A percentile compares a stretch with the other conserved stretches of the same genome.
Evolutionary conservation across 2,888 invertebrate genomes (phyloP).

Genomic region (Brenthis hecate): DNA sequence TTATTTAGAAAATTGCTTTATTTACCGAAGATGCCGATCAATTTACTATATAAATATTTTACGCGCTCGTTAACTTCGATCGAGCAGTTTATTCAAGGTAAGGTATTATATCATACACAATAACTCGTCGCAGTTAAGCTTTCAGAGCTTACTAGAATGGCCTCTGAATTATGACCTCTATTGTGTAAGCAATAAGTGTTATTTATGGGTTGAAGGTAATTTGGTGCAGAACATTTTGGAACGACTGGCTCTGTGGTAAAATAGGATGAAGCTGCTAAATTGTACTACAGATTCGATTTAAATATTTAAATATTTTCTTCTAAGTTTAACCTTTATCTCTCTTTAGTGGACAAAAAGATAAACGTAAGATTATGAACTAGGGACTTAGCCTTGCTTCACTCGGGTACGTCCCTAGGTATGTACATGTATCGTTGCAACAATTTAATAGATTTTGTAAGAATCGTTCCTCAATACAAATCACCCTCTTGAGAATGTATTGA

Average conservation of each 20-base stretch:
- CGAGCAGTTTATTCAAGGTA: slow-evolving; percentile 12
- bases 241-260: not conserved
- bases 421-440: too few species aligned
- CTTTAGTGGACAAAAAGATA: too few species aligned
- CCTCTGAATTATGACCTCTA: slow-evolving; percentile 55
- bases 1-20: not conserved
- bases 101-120: slow-evolving; percentile 7
- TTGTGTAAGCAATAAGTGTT: slow-evolving; percentile 55
- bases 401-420: too few species aligned
- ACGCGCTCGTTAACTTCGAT: slow-evolving; percentile 3
- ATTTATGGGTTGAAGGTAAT: slow-evolving; percentile 47
- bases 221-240: slow-evolving; percentile 9
- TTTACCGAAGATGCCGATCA: not conserved
- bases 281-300: not conserved
- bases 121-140: slow-evolving; percentile 18
- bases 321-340: too few species aligned
- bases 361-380: too few species aligned
- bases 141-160: slow-evolving; percentile 42
- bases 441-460: too few species aligned
- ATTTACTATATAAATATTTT: slow-evolving; percentile 5
- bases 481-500: too few species aligned
- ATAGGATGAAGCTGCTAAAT: not conserved
- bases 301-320: not conserved
- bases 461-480: too few species aligned
- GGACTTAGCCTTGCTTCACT: too few species aligned